Conservation (phyloP, 2,888 invertebrate species). For the Philereme vetulata region DNA sequence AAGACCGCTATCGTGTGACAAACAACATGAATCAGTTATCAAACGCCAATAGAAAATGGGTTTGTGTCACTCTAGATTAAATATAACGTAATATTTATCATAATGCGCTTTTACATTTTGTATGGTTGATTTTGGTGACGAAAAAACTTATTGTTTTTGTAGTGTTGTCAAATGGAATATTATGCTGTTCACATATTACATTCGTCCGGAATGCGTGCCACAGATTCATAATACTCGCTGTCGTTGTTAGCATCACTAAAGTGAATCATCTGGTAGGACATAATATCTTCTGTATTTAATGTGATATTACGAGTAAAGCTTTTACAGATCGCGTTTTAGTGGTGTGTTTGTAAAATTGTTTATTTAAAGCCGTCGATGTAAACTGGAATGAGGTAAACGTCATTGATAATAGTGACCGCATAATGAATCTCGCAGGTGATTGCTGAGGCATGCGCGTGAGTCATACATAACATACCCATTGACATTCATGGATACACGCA, state of each 20-base stretch:
- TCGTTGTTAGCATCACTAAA: background rate
- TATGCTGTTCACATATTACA: too few relatives aligned
- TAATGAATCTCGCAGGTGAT: constrained; percentile 51
- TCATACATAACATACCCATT: constrained; percentile 64
- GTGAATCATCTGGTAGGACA: background rate
- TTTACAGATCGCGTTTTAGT: constrained; percentile 16
- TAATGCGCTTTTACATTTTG: background rate
- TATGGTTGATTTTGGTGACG: background rate
- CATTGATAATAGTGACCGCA: constrained; percentile 42
- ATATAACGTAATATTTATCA: background rate
- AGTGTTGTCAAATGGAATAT: too few relatives aligned
- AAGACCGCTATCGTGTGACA: constrained; percentile 38
- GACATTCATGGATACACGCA: constrained; percentile 53
- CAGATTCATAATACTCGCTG: background rate
- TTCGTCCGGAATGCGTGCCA: background rate
- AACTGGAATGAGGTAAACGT: constrained; percentile 31
- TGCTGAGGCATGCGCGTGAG: constrained; percentile 58
- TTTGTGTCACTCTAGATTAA: background rate
- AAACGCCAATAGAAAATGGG: constrained; percentile 13
- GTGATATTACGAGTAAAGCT: constrained; percentile 8
- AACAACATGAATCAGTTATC: constrained; percentile 42
- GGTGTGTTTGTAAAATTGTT: constrained; percentile 27
- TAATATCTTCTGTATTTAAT: constrained; percentile 1
- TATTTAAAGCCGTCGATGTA: constrained; percentile 40
- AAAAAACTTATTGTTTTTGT: too few relatives aligned